Conservation (phyloP, 1,140 invertebrate genomes). For the Mya arenaria region DNA sequence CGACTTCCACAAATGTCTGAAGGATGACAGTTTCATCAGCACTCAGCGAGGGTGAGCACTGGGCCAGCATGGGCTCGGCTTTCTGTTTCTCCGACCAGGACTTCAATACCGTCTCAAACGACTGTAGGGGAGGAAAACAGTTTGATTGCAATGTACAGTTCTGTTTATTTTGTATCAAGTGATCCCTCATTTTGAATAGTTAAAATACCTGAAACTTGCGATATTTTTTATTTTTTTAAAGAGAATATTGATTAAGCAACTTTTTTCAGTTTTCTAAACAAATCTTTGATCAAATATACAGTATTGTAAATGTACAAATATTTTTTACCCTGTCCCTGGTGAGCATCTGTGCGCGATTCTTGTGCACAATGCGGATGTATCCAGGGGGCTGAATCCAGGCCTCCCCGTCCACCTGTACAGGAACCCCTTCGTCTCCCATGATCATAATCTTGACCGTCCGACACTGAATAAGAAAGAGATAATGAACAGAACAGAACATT, state of each 20-base stretch:
- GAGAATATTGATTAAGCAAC: background rate
- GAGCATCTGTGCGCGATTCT: constrained; percentile 98
- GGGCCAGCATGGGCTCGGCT: constrained; percentile 74
- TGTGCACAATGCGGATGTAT: constrained; percentile 96
- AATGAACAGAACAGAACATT: too few relatives aligned
- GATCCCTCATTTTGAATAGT: too few relatives aligned
- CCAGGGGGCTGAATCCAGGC: constrained; percentile 99
- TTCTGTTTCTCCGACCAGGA: constrained; percentile 96
- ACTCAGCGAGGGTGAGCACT: constrained; percentile 81
- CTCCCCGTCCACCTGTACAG: constrained; percentile 97
- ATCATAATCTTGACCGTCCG: constrained; percentile 97
- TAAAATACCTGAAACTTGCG: too few relatives aligned
- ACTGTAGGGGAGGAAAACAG: constrained; percentile 80
- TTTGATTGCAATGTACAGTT: background rate
- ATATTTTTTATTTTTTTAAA: too few relatives aligned
- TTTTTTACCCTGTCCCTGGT: constrained; percentile 90
- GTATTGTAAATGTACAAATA: too few relatives aligned
- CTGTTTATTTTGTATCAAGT: background rate
- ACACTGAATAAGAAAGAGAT: too few relatives aligned
- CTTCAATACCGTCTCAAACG: constrained; percentile 93
- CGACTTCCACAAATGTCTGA: constrained; percentile 90
- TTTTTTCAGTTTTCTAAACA: background rate
- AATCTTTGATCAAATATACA: too few relatives aligned
- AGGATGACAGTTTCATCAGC: constrained; percentile 90
- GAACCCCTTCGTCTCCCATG: constrained; percentile 88